phyloP scores from a whole-genome alignment of 2,888 invertebrate species.

The Agrochola litura region DNA sequence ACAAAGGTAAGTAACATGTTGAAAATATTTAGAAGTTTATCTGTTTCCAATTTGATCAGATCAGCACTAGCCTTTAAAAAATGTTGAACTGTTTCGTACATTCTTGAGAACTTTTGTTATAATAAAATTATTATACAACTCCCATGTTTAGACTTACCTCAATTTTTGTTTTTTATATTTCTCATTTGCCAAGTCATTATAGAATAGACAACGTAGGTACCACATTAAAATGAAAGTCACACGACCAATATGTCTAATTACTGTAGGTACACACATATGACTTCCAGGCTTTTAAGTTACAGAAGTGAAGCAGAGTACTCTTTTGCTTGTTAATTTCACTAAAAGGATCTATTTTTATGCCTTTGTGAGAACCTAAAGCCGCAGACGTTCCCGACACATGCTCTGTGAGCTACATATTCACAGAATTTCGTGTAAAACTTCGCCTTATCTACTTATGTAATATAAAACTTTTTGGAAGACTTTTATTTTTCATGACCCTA shows the following conservation, averaged over 20 bases:
- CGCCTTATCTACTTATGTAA: constrained; percentile 5
- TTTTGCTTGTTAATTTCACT: constrained; percentile 18
- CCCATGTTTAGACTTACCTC: background rate
- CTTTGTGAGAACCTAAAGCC: constrained; percentile 22
- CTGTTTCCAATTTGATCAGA: background rate
- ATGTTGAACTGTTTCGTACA: background rate
- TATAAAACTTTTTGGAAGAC: constrained; percentile 34
- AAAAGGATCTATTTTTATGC: constrained; percentile 43
- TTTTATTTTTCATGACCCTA: constrained; percentile 9
- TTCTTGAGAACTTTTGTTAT: background rate
- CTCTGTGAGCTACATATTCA: constrained; percentile 42
- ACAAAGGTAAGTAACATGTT: background rate
- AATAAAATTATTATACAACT: background rate
- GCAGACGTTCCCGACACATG: constrained; percentile 45
- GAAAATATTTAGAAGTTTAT: background rate
- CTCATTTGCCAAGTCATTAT: background rate
- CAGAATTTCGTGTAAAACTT: constrained; percentile 11
- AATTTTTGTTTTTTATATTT: background rate
- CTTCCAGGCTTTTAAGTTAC: background rate
- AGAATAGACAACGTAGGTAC: background rate
- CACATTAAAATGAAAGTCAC: constrained; percentile 3
- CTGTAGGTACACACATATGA: background rate
- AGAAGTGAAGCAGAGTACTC: constrained; percentile 13
- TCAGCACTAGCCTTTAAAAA: background rate
- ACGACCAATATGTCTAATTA: constrained; percentile 8